phyloP scores from a whole-genome alignment of 2,113 vertebrate genomes.

The Megaceryle maxima region DNA sequence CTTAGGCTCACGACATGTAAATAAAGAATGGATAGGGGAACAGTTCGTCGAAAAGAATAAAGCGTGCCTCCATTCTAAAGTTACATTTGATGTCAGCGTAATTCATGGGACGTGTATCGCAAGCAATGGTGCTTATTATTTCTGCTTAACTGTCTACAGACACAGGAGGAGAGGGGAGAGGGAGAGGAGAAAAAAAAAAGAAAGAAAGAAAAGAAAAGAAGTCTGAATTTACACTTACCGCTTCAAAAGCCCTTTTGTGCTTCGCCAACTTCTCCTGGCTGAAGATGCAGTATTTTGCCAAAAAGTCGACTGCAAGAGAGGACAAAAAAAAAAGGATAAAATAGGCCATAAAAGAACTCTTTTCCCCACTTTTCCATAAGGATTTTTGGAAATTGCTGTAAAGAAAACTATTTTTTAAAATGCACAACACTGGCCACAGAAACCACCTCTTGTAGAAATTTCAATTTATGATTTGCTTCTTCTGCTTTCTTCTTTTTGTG shows the following conservation, averaged over 20 bases:
- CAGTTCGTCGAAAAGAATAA: slow-evolving; percentile 76
- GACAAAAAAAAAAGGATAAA: slow-evolving; percentile 67
- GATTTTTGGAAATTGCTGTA: slow-evolving; percentile 51
- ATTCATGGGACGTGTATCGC: slow-evolving; percentile 77
- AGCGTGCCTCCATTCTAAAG: slow-evolving; percentile 79
- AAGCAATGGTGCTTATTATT: slow-evolving; percentile 78
- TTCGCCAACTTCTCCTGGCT: slow-evolving; percentile 87
- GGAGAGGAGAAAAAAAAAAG: slow-evolving; percentile 58
- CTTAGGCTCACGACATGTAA: slow-evolving; percentile 76
- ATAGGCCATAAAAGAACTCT: slow-evolving; percentile 54
- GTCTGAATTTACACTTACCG: slow-evolving; percentile 85
- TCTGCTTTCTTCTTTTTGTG: neutral
- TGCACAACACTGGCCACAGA: neutral
- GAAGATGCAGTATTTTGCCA: slow-evolving; percentile 93
- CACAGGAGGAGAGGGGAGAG: slow-evolving; percentile 71
- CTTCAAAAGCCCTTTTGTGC: slow-evolving; percentile 94
- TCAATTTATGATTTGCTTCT: neutral
- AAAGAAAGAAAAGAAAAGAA: slow-evolving; percentile 76
- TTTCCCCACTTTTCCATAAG: slow-evolving; percentile 28
- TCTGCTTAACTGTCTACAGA: slow-evolving; percentile 76
- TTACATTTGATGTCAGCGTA: slow-evolving; percentile 80
- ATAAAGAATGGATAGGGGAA: slow-evolving; percentile 78
- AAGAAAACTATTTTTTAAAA: slow-evolving; percentile 10
- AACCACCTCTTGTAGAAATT: slow-evolving; percentile 24
- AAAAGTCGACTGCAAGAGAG: slow-evolving; percentile 87